Conservation (phyloP, 1,140 invertebrate genomes). For the Temnothorax nylanderi region DNA sequence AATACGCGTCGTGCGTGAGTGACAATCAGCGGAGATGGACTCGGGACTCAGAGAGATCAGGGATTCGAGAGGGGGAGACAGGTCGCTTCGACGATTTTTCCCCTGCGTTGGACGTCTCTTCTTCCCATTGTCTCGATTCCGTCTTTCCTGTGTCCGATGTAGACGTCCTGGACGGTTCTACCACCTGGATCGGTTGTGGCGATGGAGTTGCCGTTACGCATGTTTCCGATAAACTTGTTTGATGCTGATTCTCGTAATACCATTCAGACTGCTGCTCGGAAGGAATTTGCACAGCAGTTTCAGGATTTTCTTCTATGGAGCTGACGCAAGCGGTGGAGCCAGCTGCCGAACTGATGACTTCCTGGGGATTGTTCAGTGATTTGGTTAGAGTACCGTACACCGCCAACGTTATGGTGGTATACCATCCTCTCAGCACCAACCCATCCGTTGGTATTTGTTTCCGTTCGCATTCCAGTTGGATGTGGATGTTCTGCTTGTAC, state of each 20-base stretch:
- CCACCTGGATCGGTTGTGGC: constrained; percentile 75
- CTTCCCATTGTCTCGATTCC: constrained; percentile 80
- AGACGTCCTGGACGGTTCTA: constrained; percentile 74
- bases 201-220: constrained; percentile 79
- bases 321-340: constrained; percentile 75
- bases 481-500: constrained; percentile 97
- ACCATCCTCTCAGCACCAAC: constrained; percentile 96
- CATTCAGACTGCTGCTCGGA: constrained; percentile 80
- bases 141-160: constrained; percentile 73
- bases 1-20: no score
- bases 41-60: constrained; percentile 83
- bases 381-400: constrained; percentile 95
- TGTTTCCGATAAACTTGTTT: constrained; percentile 78
- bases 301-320: constrained; percentile 74
- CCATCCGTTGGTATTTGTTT: constrained; percentile 97
- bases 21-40: constrained; percentile 84
- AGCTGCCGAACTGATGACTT: constrained; percentile 85
- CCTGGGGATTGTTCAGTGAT: constrained; percentile 86
- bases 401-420: constrained; percentile 97
- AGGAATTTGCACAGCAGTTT: constrained; percentile 66
- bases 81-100: constrained; percentile 79
- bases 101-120: constrained; percentile 68
- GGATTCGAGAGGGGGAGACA: constrained; percentile 82
- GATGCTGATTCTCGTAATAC: constrained; percentile 81
- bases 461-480: constrained; percentile 93